These are phyloP conservation scores for Oxyteleia sp. DNA, from an alignment of 2,888 invertebrate genomes.

Conservation along the genomic window DNA sequence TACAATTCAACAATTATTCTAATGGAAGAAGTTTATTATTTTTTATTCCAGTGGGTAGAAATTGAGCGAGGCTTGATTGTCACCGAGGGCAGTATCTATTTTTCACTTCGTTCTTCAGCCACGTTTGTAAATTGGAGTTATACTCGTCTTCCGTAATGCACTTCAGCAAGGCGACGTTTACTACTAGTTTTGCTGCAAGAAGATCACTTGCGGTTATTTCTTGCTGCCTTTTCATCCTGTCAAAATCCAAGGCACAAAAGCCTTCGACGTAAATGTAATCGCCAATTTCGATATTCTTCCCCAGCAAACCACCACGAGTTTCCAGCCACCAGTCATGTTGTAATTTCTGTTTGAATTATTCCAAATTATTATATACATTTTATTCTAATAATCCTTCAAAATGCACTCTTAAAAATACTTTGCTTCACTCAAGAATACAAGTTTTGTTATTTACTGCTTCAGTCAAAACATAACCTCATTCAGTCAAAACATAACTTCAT, in stretches of 20 bases:
- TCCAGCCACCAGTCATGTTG: conserved; percentile 68
- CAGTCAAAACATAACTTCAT: too few relatives aligned
- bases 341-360: conserved; percentile 50
- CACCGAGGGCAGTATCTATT: conserved; percentile 29
- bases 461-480: too few relatives aligned
- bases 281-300: conserved; percentile 61
- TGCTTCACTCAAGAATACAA: too few relatives aligned
- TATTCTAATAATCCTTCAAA: too few relatives aligned
- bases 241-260: conserved; percentile 63
- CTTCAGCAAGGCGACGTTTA: conserved; percentile 51
- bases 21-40: too few relatives aligned
- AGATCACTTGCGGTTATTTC: conserved; percentile 41
- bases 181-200: conserved; percentile 44
- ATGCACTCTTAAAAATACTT: too few relatives aligned
- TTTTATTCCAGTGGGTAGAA: too few relatives aligned
- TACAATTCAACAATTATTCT: too few relatives aligned
- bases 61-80: too few relatives aligned
- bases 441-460: too few relatives aligned
- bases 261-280: conserved; percentile 67
- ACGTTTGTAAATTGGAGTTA: conserved; percentile 44
- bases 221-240: conserved; percentile 41
- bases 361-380: too few relatives aligned
- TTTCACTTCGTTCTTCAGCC: conserved; percentile 22
- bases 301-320: conserved; percentile 61
- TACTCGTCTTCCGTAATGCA: conserved; percentile 60